phyloP scores from a whole-genome alignment of 2,888 invertebrate species.

The Aphodius granarius region DNA sequence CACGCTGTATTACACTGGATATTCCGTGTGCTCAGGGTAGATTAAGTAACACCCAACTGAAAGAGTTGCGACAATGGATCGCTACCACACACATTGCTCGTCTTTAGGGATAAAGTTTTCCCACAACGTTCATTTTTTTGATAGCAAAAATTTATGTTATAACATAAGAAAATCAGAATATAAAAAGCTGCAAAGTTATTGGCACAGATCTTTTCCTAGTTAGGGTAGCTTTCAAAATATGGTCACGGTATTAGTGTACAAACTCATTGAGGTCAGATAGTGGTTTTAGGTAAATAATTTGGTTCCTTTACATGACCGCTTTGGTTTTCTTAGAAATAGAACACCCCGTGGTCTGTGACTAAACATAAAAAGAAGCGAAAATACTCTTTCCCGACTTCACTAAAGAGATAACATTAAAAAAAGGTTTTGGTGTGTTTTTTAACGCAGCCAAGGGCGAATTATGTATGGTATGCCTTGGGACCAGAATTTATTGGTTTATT shows the following conservation, averaged over 20 bases:
- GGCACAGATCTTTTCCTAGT: background rate
- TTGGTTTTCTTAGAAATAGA: background rate
- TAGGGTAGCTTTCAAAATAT: background rate
- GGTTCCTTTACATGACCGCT: background rate
- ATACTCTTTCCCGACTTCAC: background rate
- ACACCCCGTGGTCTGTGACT: background rate
- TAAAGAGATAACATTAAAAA: background rate
- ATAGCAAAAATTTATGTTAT: no score
- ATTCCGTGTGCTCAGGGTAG: background rate
- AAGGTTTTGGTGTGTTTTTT: background rate
- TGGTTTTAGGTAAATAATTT: background rate
- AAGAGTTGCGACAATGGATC: background rate
- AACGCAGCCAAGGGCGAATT: background rate
- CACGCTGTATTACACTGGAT: background rate
- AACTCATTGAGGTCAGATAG: background rate
- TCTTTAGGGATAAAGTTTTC: background rate
- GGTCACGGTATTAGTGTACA: background rate
- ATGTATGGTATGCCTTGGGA: background rate
- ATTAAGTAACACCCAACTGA: background rate
- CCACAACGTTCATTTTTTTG: background rate
- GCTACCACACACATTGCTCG: background rate
- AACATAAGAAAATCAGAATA: no score
- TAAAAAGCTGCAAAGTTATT: background rate
- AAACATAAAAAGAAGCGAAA: background rate
- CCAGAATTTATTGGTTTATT: background rate